Evolutionary conservation across 2,888 invertebrate species (phyloP).

Genomic region (Epicampocera succincta): DNA sequence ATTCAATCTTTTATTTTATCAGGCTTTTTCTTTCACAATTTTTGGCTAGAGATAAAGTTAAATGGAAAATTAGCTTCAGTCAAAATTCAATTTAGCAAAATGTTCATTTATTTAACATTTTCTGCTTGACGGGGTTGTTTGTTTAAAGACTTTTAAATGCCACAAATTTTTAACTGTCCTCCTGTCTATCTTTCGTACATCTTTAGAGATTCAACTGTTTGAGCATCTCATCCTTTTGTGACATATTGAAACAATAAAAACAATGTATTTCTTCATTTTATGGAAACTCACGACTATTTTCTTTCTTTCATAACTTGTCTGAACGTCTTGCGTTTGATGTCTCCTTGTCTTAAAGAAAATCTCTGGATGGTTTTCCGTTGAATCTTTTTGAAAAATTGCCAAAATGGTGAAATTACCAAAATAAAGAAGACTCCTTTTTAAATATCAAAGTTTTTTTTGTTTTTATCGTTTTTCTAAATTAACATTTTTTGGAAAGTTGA

Average conservation of each 20-base stretch:
- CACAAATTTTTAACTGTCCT: constrained; percentile 28
- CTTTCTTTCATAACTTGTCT: constrained; percentile 27
- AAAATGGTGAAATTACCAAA: too few relatives aligned
- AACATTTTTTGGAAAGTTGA: too few relatives aligned
- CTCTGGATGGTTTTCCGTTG: constrained; percentile 11
- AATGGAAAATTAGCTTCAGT: constrained; percentile 56
- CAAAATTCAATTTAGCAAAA: constrained; percentile 60
- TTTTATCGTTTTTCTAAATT: too few relatives aligned
- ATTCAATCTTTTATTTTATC: neutral
- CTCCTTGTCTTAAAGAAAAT: neutral
- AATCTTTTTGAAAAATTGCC: too few relatives aligned
- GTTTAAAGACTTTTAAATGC: constrained; percentile 31
- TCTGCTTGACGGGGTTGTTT: constrained; percentile 31
- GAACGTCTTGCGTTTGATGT: neutral
- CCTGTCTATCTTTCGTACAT: constrained; percentile 34
- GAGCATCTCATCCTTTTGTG: constrained; percentile 53
- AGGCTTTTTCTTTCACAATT: constrained; percentile 22
- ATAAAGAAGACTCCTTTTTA: too few relatives aligned
- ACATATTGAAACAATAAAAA: constrained; percentile 42
- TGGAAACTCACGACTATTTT: constrained; percentile 47
- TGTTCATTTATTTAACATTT: constrained; percentile 38
- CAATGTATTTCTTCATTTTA: constrained; percentile 1
- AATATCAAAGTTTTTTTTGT: too few relatives aligned
- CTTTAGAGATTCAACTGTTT: neutral
- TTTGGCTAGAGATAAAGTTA: constrained; percentile 12